Evolutionary conservation across 2,113 vertebrate species (phyloP), one percentile per base, ranked within the genome.

Genomic region (Melanotaenia duboulayi): DNA sequence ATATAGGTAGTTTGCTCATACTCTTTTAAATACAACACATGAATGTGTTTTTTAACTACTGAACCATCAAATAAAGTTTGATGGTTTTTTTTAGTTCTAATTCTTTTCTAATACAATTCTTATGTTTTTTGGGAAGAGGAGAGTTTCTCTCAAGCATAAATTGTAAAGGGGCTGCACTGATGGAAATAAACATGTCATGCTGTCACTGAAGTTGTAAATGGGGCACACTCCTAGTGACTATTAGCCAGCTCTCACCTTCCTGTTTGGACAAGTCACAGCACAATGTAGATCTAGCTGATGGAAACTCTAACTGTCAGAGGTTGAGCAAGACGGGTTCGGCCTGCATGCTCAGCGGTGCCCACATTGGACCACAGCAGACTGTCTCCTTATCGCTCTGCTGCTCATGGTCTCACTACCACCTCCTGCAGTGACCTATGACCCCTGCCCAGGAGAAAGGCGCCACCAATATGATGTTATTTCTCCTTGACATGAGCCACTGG

Each of bases 371-470:
- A 80, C 80, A 48, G 59, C 71, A 76, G 83, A 89, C 87, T 88
- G 80, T 88, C 90, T 89, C 83, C 83, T 78, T 22, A 49, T 67
- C 24, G 86, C 85, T 86, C 73, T 32, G 84, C 80, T 88, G 86
- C 84, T 78, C 6, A 0, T 37, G 50, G 71, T 80, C 81, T 57
- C 64, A 12, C 77, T 22, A 40, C 89, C 86, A 86, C 88, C 80
- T 89, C 78, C 61, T 68, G 20, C 63, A 16, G 4, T 58, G 87
- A 90, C 91, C 92, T 76, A 44, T 86, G 85, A 90, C 92, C 91
- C 61, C 73, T 54, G 52, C 42, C 72, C 75, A 66, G 80, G 82
- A 90, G 80, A 76, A 74, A 75, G 89, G 89, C 89, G 80, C 86
- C 90, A 89, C 65, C 37, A 13, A 77, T 61, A 61, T 81, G 71